Evolutionary conservation across 2,113 vertebrate species (phyloP).

Genomic region (Isurus oxyrinchus): DNA sequence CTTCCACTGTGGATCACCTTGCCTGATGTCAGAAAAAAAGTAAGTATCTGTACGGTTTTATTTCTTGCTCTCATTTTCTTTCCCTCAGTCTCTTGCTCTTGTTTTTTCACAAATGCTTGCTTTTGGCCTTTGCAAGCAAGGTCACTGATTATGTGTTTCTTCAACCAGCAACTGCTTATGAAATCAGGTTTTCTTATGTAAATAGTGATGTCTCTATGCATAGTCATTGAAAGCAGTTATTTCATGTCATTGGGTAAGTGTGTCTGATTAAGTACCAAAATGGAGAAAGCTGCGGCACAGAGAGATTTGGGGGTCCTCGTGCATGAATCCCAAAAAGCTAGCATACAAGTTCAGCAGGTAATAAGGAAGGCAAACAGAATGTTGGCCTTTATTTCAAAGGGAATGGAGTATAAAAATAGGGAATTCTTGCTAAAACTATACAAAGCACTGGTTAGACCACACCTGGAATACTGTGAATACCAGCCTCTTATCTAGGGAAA

Average conservation of each 20-base stretch:
- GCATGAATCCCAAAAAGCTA: too few species aligned
- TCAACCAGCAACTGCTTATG: background rate
- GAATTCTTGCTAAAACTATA: too few species aligned
- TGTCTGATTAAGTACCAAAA: background rate
- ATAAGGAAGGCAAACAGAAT: too few species aligned
- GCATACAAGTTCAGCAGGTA: too few species aligned
- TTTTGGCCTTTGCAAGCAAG: background rate
- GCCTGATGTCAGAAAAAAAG: constrained; percentile 86
- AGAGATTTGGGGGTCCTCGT: too few species aligned
- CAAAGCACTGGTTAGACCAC: too few species aligned
- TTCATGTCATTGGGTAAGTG: background rate
- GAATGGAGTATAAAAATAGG: too few species aligned
- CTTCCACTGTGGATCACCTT: constrained; percentile 83
- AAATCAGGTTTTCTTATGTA: background rate
- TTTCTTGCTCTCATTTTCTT: constrained; percentile 39
- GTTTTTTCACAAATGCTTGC: background rate
- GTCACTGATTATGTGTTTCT: background rate
- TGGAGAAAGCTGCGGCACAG: too few species aligned
- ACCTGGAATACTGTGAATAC: too few species aligned
- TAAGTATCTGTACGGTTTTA: constrained; percentile 49
- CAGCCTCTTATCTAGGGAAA: too few species aligned
- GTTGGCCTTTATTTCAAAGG: too few species aligned
- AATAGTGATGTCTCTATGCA: background rate
- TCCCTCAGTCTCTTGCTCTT: background rate
- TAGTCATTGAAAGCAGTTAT: background rate